Base-by-base conservation (phyloP, 2,797 vertebrate genomes). In the Fringilla coelebs region DNA sequence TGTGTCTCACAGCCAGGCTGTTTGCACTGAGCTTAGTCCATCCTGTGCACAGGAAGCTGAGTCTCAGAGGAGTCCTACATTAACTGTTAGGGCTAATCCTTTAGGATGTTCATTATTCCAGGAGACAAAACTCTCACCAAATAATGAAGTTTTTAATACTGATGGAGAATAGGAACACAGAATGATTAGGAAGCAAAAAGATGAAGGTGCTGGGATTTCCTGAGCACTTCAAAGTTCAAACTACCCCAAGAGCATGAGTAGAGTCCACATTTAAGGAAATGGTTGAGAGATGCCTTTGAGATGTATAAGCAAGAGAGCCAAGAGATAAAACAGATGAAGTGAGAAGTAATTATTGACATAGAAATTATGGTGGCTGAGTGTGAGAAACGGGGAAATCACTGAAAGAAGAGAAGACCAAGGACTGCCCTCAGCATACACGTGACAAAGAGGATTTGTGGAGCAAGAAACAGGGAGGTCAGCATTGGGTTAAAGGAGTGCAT, bases 131-230 rank as follows among this genome's bases (percentile, higher is more conserved):
- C 4, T 13, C 48, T 57, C 73, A 43, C 25, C 51, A 21, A 34
- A 43, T 16, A 70, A 22, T 60, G n/a, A 63, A 48, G 12, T 34
- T 92, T 45, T 68, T 89, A 77, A 31, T 65, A 32, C 22, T 32
- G 68, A 6, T 72, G 61, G 72, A 41, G 22, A 82, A 60, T 18
- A 89, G 61, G 49, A 63, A 7, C 28, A 40, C 31, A 49, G 78
- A 68, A 62, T 34, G 26, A 51, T 87, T 85, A 80, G 55, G 25
- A 87, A 51, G 49, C 31, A 79, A 43, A 88, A 91, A 51, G 46
- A 46, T 77, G 34, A 82, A 67, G 52, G 17, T 65, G 18, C 21
- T 80, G 41, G 49, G 58, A 54, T 89, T 89, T 93, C 13, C 73
- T 85, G 75, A 77, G 78, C 18, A 5, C 15, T 88, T 94, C 43